A percentile compares a stretch with the other conserved stretches of the same genome.
Conservation (phyloP, 2,797 vertebrate species). For the Peromyscus aztecus region DNA sequence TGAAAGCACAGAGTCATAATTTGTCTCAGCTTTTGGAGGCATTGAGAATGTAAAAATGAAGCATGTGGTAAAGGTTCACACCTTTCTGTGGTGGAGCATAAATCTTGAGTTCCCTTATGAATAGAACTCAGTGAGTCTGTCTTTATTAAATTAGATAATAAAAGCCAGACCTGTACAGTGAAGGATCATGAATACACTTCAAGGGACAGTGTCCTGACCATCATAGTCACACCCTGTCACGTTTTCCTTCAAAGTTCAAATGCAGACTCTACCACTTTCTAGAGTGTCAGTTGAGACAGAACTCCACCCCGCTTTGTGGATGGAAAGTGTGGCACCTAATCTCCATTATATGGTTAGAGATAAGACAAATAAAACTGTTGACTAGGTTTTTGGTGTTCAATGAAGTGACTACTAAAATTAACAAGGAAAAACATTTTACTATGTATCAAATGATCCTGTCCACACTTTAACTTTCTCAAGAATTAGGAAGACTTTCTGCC, state of each 20-base stretch:
- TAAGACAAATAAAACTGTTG: neutral
- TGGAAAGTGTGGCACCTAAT: neutral
- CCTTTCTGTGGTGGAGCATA: conserved; percentile 47
- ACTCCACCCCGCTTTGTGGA: neutral
- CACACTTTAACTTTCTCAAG: neutral
- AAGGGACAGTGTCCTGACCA: conserved; percentile 22
- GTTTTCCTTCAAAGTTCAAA: neutral
- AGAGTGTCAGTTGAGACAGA: neutral
- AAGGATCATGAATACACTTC: neutral
- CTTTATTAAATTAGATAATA: conserved; percentile 39
- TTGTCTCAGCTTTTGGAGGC: conserved; percentile 64
- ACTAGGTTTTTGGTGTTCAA: neutral
- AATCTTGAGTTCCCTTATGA: conserved; percentile 47
- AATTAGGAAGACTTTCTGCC: neutral
- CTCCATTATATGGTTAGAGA: neutral
- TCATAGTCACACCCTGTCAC: neutral
- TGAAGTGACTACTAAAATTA: neutral
- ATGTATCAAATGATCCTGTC: neutral
- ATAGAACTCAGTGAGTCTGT: neutral
- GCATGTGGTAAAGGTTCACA: conserved; percentile 64
- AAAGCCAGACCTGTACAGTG: neutral
- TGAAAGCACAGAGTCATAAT: conserved; percentile 44
- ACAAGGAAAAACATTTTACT: neutral
- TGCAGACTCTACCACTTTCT: neutral
- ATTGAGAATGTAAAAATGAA: conserved; percentile 80